Percentiles rank a stretch among this genome's conserved stretches.
phyloP scores from a whole-genome alignment of 2,797 vertebrate species.

The Oreochromis grahami region DNA sequence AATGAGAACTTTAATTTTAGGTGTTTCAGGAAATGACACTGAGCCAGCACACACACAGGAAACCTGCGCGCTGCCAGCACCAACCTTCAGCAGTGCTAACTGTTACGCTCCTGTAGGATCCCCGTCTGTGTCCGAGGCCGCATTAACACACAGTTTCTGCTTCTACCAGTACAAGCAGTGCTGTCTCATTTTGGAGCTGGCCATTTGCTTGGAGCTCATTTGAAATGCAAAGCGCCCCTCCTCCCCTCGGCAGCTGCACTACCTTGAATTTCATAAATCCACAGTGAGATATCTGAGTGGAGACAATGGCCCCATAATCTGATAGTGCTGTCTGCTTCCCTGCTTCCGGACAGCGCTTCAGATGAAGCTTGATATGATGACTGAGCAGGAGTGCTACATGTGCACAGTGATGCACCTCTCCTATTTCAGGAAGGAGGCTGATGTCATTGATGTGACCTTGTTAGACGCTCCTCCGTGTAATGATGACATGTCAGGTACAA shows the following conservation, averaged over 20 bases:
- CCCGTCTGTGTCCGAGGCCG: neutral
- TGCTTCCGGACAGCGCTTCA: constrained; percentile 52
- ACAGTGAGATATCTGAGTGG: neutral
- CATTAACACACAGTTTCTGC: neutral
- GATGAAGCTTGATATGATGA: constrained; percentile 45
- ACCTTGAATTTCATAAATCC: constrained; percentile 14
- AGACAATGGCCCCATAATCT: constrained; percentile 48
- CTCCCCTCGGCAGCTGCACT: neutral
- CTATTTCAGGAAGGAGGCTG: constrained; percentile 59
- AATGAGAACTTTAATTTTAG: neutral
- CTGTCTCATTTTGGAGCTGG: neutral
- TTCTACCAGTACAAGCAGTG: neutral
- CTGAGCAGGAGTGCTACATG: constrained; percentile 16
- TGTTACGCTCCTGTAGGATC: neutral
- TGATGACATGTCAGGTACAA: constrained; percentile 10
- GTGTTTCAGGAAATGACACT: neutral
- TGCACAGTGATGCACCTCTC: constrained; percentile 41
- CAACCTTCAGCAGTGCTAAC: neutral
- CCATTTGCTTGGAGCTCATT: neutral
- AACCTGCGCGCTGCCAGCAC: neutral
- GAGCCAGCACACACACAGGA: neutral
- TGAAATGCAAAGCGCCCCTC: neutral
- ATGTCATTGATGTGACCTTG: constrained; percentile 55
- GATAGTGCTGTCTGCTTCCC: constrained; percentile 41
- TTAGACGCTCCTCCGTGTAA: neutral